These are phyloP conservation scores for Drosophila kuntzei DNA, from an alignment of 2,888 invertebrate species.

Conservation along the genomic window DNA sequence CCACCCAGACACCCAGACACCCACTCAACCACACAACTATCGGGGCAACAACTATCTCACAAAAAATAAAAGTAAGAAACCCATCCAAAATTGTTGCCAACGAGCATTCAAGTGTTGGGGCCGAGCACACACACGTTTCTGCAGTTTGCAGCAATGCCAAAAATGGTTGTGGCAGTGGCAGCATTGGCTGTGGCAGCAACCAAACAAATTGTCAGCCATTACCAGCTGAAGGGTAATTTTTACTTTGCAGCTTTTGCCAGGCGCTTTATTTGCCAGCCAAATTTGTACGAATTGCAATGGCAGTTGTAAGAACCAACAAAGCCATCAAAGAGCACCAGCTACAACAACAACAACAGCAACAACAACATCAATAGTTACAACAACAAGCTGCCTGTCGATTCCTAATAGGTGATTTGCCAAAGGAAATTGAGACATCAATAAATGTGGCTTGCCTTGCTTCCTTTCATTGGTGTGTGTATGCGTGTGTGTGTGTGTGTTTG, in stretches of 20 bases:
- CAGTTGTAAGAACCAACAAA: constrained; percentile 69
- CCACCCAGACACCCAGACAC: too few relatives aligned
- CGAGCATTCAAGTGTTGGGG: constrained; percentile 13
- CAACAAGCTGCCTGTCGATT: constrained; percentile 68
- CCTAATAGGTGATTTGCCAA: constrained; percentile 80
- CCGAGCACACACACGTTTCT: constrained; percentile 42
- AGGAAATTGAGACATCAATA: constrained; percentile 83
- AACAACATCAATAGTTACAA: constrained; percentile 33
- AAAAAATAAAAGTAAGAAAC: neutral
- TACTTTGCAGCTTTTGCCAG: constrained; percentile 66
- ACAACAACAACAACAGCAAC: constrained; percentile 28
- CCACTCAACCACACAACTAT: neutral
- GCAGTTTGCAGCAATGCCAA: constrained; percentile 47
- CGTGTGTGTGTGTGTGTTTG: constrained; percentile 7
- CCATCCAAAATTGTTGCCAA: constrained; percentile 14
- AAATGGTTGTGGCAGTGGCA: constrained; percentile 18
- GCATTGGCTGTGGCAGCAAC: constrained; percentile 41
- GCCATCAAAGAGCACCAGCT: constrained; percentile 55
- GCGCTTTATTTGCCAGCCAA: constrained; percentile 77
- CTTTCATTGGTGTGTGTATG: constrained; percentile 20
- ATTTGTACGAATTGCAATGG: constrained; percentile 77
- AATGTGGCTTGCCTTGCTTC: constrained; percentile 70
- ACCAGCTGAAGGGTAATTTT: constrained; percentile 79
- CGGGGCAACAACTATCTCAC: constrained; percentile 14
- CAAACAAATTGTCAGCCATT: constrained; percentile 79